A percentile compares a stretch with the other conserved stretches of the same genome.
Evolutionary conservation across 2,797 vertebrate species (phyloP).

Genomic region (Psittacula echo): DNA sequence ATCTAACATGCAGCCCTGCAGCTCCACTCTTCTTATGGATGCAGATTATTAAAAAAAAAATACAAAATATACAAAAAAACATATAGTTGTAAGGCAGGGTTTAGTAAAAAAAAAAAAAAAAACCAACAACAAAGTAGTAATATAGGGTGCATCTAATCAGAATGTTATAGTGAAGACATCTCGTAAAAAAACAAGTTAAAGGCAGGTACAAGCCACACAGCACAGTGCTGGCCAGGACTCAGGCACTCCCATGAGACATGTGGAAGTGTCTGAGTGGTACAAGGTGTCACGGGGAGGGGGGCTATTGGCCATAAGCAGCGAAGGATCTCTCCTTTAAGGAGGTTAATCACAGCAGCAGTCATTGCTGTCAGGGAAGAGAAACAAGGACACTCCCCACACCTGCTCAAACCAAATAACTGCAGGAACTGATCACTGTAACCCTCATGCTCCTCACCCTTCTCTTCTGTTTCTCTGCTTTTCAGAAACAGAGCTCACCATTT

Average conservation of each 20-base stretch:
- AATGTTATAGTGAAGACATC: background rate
- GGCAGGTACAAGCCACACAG: background rate
- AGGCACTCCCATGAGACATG: background rate
- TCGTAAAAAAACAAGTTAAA: background rate
- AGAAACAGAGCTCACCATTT: background rate
- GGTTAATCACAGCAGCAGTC: background rate
- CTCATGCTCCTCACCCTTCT: background rate
- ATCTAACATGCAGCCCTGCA: background rate
- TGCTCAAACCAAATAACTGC: background rate
- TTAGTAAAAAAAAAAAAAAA: background rate
- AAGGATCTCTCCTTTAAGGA: background rate
- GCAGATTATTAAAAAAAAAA: background rate
- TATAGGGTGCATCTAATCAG: background rate
- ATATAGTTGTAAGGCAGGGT: background rate
- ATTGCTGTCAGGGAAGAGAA: background rate
- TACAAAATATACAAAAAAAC: background rate
- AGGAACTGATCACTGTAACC: background rate
- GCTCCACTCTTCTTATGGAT: background rate
- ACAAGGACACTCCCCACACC: background rate
- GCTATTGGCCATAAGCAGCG: background rate
- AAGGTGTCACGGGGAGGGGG: background rate
- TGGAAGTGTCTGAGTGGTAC: background rate
- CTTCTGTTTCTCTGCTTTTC: background rate
- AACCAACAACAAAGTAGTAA: background rate
- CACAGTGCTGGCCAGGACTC: background rate